A percentile compares a stretch with the other conserved stretches of the same genome.
Conservation (phyloP, 2,888 invertebrate species). For the Megastigmus dorsalis region DNA sequence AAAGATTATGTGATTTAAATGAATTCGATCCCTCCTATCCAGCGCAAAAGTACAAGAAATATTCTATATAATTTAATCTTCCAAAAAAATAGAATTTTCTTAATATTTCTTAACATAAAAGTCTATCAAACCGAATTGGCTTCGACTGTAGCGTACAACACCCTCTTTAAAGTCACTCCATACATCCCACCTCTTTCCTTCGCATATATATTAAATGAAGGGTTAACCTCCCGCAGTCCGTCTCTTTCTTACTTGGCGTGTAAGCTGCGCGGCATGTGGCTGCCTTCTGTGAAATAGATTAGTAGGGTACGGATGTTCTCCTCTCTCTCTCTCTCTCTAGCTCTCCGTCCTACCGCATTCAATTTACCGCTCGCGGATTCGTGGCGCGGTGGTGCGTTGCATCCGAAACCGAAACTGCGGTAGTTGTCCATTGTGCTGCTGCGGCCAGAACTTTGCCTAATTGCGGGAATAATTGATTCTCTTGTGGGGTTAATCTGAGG, state of each 20-base stretch:
- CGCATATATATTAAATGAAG: too few species aligned
- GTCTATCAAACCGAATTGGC: too few species aligned
- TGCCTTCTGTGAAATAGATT: constrained; percentile 42
- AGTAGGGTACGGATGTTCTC: constrained; percentile 45
- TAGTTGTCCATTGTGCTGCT: constrained; percentile 28
- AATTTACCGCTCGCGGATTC: constrained; percentile 42
- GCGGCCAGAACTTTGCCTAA: constrained; percentile 48
- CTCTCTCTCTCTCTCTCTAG: not conserved
- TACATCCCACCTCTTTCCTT: too few species aligned
- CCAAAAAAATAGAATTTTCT: too few species aligned
- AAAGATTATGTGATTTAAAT: too few species aligned
- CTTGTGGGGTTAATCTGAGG: constrained; percentile 34
- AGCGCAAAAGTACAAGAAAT: too few species aligned
- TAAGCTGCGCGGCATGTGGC: constrained; percentile 1
- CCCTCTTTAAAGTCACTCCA: too few species aligned
- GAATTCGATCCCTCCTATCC: too few species aligned
- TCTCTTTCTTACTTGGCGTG: constrained; percentile 20
- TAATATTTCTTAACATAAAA: too few species aligned
- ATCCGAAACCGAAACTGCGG: constrained; percentile 16
- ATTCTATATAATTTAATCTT: too few species aligned
- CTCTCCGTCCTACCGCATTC: constrained; percentile 21
- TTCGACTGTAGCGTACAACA: too few species aligned
- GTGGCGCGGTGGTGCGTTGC: constrained; percentile 24
- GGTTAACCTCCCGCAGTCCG: not conserved
- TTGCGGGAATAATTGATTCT: constrained; percentile 54